These are phyloP conservation scores for Cyphomyrus plagiostoma DNA, from an alignment of 2,113 vertebrate species.

Conservation along the genomic window DNA sequence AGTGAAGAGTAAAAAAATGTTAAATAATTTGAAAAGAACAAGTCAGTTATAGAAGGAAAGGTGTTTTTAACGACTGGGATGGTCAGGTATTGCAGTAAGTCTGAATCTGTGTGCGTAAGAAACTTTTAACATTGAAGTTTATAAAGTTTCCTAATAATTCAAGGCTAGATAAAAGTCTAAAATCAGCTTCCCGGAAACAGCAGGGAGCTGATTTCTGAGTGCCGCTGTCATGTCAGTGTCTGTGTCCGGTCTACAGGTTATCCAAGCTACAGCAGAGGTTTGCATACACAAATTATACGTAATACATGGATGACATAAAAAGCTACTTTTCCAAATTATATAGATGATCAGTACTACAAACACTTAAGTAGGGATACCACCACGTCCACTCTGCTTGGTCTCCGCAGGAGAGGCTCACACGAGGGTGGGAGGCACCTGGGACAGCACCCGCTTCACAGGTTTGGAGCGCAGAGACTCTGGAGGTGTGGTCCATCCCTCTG, in stretches of 20 bases:
- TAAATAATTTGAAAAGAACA: not conserved
- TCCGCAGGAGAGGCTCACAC: constrained; percentile 1
- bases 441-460: not conserved
- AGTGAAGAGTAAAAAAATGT: not conserved
- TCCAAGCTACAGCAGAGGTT: not conserved
- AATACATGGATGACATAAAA: not conserved
- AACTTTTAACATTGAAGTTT: not conserved
- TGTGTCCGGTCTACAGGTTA: not conserved
- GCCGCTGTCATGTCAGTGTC: not conserved
- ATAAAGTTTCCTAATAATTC: not conserved
- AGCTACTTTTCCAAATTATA: constrained; percentile 5
- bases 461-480: not conserved
- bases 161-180: not conserved
- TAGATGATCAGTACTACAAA: not conserved
- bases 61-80: not conserved
- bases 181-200: not conserved
- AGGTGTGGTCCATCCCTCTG: not conserved
- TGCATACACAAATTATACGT: not conserved
- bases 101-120: not conserved
- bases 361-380: not conserved
- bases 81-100: not conserved
- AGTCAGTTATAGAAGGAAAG: not conserved
- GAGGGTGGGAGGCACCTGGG: not conserved
- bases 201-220: not conserved
- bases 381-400: not conserved